These are phyloP conservation scores for Podarcis cretensis DNA, from an alignment of 2,113 vertebrate genomes.

Conservation along the genomic window DNA sequence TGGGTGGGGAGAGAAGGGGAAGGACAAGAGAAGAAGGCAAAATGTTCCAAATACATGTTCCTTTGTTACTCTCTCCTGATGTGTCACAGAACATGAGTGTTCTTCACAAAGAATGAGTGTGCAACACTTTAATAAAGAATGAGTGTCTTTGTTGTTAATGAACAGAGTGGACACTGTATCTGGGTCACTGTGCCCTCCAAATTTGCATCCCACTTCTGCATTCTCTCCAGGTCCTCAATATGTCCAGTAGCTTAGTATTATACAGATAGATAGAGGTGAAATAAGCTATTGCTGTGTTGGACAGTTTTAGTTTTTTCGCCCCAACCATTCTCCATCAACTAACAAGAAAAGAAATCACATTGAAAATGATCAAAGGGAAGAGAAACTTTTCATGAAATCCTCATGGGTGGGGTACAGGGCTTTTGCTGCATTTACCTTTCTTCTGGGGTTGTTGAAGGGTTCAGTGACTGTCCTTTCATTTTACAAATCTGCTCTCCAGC, in stretches of 20 bases:
- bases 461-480: too few species aligned
- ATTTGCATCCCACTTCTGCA: too few species aligned
- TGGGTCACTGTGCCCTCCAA: not conserved
- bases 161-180: not conserved
- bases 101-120: not conserved
- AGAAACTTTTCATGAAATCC: too few species aligned
- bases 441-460: too few species aligned
- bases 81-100: not conserved
- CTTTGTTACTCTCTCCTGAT: not conserved
- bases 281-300: not conserved
- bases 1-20: not conserved
- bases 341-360: too few species aligned
- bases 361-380: too few species aligned
- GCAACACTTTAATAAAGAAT: not conserved
- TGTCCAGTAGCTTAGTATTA: fast-evolving
- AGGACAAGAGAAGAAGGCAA: too few species aligned
- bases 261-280: not conserved
- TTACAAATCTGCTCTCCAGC: too few species aligned
- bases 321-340: too few species aligned
- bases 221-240: not conserved
- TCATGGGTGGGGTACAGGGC: too few species aligned
- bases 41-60: not conserved
- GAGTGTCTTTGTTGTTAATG: not conserved
- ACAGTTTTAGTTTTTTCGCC: too few species aligned
- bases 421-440: too few species aligned